These are phyloP conservation scores for Symphodus melops DNA, from an alignment of 2,113 vertebrate species.

Conservation along the genomic window DNA sequence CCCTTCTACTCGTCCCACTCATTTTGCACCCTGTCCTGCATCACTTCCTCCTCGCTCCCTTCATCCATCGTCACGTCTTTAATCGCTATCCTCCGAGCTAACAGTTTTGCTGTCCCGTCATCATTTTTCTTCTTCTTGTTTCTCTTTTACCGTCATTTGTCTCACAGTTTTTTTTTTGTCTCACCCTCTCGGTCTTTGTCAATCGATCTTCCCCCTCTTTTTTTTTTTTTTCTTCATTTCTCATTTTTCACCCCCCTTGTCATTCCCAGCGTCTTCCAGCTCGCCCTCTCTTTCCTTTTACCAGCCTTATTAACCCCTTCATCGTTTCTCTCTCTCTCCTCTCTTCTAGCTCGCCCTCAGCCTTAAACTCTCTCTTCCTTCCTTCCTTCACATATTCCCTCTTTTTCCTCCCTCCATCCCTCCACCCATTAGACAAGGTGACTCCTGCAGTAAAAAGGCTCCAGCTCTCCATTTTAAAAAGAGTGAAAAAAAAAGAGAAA, in stretches of 20 bases:
- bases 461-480: slow-evolving; percentile 71
- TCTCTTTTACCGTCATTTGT: background rate
- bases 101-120: slow-evolving; percentile 1
- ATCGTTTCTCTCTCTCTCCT: background rate
- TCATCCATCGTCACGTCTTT: background rate
- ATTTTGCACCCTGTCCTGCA: background rate
- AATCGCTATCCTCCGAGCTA: background rate
- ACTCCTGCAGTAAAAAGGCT: slow-evolving; percentile 77
- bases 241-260: background rate
- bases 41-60: background rate
- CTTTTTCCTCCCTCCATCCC: slow-evolving; percentile 32
- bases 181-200: background rate
- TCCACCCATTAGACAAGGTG: slow-evolving; percentile 79
- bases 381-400: background rate
- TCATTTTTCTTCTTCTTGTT: slow-evolving; percentile 2
- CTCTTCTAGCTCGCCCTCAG: background rate
- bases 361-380: slow-evolving; percentile 11
- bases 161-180: slow-evolving; percentile 5
- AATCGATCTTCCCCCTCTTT: background rate
- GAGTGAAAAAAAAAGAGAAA: slow-evolving; percentile 64
- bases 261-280: background rate
- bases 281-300: background rate
- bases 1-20: background rate
- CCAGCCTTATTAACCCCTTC: background rate
- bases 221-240: background rate